Percentiles rank a stretch among this genome's conserved stretches.
phyloP scores from a whole-genome alignment of 2,113 vertebrate species.

The Erinaceus europaeus region DNA sequence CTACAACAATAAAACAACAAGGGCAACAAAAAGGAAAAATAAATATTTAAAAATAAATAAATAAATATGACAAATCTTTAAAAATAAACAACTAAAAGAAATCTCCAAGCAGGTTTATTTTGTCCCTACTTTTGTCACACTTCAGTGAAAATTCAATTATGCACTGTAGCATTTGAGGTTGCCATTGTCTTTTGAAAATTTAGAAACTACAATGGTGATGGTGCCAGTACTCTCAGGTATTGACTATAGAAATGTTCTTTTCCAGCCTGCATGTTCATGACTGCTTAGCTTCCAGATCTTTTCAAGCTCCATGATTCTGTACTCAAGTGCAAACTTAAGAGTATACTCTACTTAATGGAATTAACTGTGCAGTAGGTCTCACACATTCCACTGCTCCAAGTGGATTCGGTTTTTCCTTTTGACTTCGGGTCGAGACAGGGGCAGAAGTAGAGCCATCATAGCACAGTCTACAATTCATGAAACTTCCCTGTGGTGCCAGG shows the following conservation, averaged over 20 bases:
- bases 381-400: no score
- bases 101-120: not conserved
- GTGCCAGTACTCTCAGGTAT: not conserved
- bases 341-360: no score
- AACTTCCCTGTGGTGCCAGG: no score
- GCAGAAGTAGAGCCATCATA: no score
- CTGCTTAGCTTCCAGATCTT: not conserved
- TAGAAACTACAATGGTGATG: accelerated
- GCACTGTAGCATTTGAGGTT: not conserved
- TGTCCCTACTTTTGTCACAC: not conserved
- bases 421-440: no score
- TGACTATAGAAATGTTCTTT: not conserved
- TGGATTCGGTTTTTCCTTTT: no score
- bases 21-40: no score
- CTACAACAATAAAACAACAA: no score
- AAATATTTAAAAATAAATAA: not conserved
- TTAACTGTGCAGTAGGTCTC: no score
- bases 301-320: no score
- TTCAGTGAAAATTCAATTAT: not conserved
- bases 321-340: no score
- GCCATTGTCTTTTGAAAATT: not conserved
- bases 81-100: not conserved
- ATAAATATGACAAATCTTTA: not conserved
- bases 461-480: no score
- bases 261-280: not conserved